Evolutionary conservation across 2,888 invertebrate species (phyloP).

Genomic region (Stenotaenia linearis): DNA sequence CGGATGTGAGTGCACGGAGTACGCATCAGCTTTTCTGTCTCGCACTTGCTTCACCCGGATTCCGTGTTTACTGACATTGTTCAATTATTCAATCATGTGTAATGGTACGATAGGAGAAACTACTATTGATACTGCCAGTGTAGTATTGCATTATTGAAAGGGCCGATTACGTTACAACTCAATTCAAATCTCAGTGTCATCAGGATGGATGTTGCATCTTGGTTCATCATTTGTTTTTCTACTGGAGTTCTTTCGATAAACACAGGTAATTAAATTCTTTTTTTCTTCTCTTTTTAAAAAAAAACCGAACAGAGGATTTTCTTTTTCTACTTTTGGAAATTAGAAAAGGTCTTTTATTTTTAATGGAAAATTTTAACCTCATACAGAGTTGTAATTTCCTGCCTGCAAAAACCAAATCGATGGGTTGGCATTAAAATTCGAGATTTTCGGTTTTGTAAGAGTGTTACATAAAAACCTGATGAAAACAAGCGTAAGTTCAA

Average conservation of each 20-base stretch:
- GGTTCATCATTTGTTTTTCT: neutral
- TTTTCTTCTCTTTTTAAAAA: neutral
- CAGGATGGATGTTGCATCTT: slow-evolving; percentile 11
- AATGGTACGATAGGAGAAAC: neutral
- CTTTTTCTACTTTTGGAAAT: neutral
- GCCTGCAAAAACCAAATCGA: neutral
- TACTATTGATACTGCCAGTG: neutral
- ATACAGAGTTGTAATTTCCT: neutral
- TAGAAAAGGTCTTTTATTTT: neutral
- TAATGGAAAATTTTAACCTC: neutral
- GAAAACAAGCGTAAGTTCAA: neutral
- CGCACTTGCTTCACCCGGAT: neutral
- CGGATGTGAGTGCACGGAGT: slow-evolving; percentile 16
- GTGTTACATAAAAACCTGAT: neutral
- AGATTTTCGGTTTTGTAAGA: neutral
- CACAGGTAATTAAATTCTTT: neutral
- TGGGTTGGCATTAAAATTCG: neutral
- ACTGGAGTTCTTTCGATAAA: neutral
- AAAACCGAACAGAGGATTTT: too few relatives aligned
- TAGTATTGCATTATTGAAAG: neutral
- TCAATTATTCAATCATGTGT: neutral
- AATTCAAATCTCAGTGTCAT: neutral
- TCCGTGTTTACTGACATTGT: neutral
- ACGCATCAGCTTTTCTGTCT: slow-evolving; percentile 2
- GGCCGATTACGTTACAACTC: neutral